These are phyloP conservation scores for Turritopsis dohrnii DNA, from an alignment of 30 jellyfish, hydroid and myxozoan species.

Conservation along the genomic window DNA sequence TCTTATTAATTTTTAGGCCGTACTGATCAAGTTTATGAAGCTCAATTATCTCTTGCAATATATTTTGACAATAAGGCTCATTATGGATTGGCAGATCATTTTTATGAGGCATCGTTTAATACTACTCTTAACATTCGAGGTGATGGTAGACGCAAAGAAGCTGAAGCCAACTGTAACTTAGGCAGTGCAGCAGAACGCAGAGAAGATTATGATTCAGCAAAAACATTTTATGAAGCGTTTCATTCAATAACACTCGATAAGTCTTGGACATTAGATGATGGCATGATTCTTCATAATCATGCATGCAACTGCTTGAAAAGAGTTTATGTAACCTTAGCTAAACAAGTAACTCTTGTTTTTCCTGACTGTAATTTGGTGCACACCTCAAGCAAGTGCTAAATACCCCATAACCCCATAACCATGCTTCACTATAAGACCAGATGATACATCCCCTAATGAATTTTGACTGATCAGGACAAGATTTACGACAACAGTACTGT, in stretches of 20 bases:
- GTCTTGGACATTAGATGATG: conserved; percentile 59
- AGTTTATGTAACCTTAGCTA: conserved; percentile 52
- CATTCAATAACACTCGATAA: conserved; percentile 45
- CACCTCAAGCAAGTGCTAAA: too few relatives aligned
- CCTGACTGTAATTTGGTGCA: too few relatives aligned
- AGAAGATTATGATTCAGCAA: conserved; percentile 48
- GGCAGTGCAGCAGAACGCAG: conserved; percentile 60
- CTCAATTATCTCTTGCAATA: conserved; percentile 60
- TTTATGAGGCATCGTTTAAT: conserved; percentile 41
- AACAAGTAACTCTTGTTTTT: conserved; percentile 57
- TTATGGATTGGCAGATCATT: conserved; percentile 52
- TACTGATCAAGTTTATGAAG: conserved; percentile 53
- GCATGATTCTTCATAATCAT: conserved; percentile 34
- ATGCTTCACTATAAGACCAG: too few relatives aligned
- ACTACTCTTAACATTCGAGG: conserved; percentile 48
- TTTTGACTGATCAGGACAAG: too few relatives aligned
- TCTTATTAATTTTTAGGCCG: conserved; percentile 44
- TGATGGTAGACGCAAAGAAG: conserved; percentile 75
- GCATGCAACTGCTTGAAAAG: conserved; percentile 76
- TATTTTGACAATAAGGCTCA: conserved; percentile 40
- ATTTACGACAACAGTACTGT: too few relatives aligned
- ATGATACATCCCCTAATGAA: too few relatives aligned
- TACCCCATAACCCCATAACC: too few relatives aligned
- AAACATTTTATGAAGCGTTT: conserved; percentile 33
- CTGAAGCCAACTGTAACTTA: conserved; percentile 61